Conservation (phyloP, 2,113 vertebrate genomes). For the Thalassarche chlororhynchos region DNA sequence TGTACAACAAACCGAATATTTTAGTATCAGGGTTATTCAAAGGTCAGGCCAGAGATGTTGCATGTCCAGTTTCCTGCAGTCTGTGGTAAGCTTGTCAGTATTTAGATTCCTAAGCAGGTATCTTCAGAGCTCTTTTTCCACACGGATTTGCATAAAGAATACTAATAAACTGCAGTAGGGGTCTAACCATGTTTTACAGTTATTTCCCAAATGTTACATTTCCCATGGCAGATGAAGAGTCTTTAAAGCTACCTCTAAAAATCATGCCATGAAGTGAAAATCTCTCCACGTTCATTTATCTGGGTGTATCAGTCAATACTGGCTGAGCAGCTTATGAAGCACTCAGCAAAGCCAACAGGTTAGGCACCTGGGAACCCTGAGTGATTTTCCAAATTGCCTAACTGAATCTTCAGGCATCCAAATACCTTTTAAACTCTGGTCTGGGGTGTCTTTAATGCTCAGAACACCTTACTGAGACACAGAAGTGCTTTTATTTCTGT, state of each 20-base stretch:
- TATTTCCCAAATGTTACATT: not conserved
- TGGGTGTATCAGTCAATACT: not conserved
- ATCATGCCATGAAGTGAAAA: not conserved
- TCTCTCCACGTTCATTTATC: not conserved
- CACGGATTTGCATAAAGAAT: not conserved
- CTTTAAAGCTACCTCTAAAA: not conserved
- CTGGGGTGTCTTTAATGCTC: not conserved
- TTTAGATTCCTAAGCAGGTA: not conserved
- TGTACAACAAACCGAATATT: conserved; percentile 53
- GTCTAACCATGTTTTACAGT: not conserved
- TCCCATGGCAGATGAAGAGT: not conserved
- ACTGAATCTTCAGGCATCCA: not conserved
- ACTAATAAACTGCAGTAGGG: not conserved
- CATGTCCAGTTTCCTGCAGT: not conserved
- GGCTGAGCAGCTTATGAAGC: not conserved
- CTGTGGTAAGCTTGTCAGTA: not conserved
- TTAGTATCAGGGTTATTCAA: conserved; percentile 49
- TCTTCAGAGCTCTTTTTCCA: not conserved
- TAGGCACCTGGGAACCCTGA: not conserved
- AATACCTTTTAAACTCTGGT: not conserved
- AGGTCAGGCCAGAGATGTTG: conserved; percentile 58
- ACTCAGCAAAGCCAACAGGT: not conserved
- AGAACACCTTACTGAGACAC: not conserved
- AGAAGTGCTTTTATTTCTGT: not conserved
- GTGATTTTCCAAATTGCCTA: not conserved